Percentiles rank a stretch among this genome's conserved stretches.
Evolutionary conservation across 2,797 vertebrate genomes (phyloP).

Genomic region (Mormyrops attenuatus): DNA sequence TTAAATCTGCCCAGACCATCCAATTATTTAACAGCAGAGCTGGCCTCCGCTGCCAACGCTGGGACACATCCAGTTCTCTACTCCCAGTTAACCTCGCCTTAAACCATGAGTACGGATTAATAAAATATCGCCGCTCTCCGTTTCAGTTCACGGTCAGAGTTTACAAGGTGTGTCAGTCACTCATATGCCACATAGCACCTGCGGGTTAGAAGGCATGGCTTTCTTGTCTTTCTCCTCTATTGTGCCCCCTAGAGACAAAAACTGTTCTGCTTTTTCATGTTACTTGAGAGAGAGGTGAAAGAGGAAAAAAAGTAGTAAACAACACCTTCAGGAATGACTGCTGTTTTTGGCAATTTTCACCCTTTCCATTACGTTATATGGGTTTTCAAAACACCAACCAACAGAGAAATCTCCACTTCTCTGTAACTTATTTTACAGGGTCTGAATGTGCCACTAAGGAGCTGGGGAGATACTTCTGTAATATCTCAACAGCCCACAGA

Average conservation of each 20-base stretch:
- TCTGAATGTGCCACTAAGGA: not conserved
- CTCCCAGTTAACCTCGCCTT: not conserved
- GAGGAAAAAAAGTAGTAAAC: not conserved
- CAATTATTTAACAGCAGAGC: constrained; percentile 18
- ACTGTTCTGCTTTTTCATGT: not conserved
- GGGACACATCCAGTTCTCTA: not conserved
- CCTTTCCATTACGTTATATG: constrained; percentile 4
- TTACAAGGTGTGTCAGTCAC: not conserved
- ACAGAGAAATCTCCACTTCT: not conserved
- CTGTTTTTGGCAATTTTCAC: not conserved
- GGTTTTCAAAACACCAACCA: not conserved
- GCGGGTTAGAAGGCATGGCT: not conserved
- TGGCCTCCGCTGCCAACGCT: not conserved
- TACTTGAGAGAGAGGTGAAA: not conserved
- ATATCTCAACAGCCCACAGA: not conserved
- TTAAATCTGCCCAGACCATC: constrained; percentile 17
- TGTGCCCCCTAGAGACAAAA: not conserved
- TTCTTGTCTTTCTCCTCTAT: not conserved
- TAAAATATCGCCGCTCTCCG: not conserved
- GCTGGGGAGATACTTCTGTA: not conserved
- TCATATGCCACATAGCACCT: not conserved
- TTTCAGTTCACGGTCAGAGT: not conserved
- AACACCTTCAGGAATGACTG: not conserved
- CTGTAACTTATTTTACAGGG: not conserved
- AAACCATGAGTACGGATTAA: not conserved